Percentiles rank a stretch among this genome's conserved stretches.
phyloP scores from a whole-genome alignment of 2,888 invertebrate genomes.

The Aleiodes leptofemur region DNA sequence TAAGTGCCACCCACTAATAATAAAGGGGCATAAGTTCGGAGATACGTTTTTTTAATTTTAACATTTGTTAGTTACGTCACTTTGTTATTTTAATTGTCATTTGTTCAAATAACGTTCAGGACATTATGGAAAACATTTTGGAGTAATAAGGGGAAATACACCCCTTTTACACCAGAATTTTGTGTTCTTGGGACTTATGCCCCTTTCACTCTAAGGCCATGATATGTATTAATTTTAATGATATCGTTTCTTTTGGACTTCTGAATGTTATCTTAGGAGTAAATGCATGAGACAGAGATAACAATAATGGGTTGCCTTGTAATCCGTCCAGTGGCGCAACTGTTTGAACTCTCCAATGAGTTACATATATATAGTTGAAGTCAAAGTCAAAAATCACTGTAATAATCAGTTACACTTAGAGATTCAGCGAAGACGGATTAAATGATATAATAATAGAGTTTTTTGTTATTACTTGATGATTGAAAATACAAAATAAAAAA shows the following conservation, averaged over 20 bases:
- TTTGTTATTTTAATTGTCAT: neutral
- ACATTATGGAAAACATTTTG: no score
- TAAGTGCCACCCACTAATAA: no score
- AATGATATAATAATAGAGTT: conserved; percentile 26
- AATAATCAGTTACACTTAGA: conserved; percentile 10
- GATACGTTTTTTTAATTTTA: no score
- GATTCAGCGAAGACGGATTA: conserved; percentile 1
- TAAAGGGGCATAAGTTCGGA: no score
- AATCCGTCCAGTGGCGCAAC: conserved; percentile 33
- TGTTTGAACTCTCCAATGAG: neutral
- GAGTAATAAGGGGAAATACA: no score
- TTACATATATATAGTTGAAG: neutral
- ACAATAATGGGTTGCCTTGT: conserved; percentile 5
- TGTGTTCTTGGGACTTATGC: no score
- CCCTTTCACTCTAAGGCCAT: no score
- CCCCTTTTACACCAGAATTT: no score
- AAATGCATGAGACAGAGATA: neutral
- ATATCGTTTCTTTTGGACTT: neutral
- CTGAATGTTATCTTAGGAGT: conserved; percentile 19
- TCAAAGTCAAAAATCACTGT: neutral
- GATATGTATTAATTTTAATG: no score
- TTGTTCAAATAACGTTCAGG: no score
- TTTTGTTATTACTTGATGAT: conserved; percentile 21
- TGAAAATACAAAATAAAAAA: conserved; percentile 32
- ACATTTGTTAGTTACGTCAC: neutral